phyloP scores from a whole-genome alignment of 2,888 invertebrate genomes.

The Asteroscopus sphinx region DNA sequence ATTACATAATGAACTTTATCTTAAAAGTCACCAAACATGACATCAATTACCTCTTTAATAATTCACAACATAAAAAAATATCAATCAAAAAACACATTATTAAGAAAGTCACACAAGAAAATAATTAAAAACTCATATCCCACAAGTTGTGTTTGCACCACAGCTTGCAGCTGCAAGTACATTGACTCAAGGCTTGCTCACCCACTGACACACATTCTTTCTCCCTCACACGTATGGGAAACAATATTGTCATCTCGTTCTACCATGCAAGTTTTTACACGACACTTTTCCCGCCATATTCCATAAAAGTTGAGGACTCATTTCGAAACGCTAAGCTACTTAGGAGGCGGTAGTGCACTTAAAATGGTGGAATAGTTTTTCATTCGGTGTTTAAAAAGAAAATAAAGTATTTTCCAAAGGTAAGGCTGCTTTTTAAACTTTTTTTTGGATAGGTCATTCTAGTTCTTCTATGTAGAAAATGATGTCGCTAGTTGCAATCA shows the following conservation, averaged over 20 bases:
- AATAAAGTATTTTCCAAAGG: too few species aligned
- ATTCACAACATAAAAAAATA: too few species aligned
- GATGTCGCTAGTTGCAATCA: too few species aligned
- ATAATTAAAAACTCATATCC: slow-evolving; percentile 47
- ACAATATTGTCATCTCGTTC: slow-evolving; percentile 62
- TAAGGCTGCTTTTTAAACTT: too few species aligned
- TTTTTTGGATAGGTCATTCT: too few species aligned
- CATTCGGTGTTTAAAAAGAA: too few species aligned
- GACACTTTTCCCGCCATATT: slow-evolving; percentile 81
- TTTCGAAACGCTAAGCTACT: slow-evolving; percentile 68
- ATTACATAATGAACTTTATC: too few species aligned
- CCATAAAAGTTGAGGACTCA: slow-evolving; percentile 76
- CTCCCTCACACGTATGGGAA: slow-evolving; percentile 64
- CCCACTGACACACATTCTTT: slow-evolving; percentile 83
- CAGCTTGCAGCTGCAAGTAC: slow-evolving; percentile 67
- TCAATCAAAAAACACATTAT: too few species aligned
- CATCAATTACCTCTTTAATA: too few species aligned
- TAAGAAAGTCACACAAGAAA: slow-evolving; percentile 22
- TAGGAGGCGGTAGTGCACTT: slow-evolving; percentile 56
- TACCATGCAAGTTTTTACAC: slow-evolving; percentile 71
- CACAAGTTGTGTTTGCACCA: slow-evolving; percentile 42
- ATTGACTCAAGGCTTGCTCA: slow-evolving; percentile 77
- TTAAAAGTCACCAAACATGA: too few species aligned
- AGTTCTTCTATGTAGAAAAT: too few species aligned
- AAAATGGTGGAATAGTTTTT: slow-evolving; percentile 36